phyloP scores from a whole-genome alignment of 2,797 vertebrate genomes.

The Ctenochaetus hawaiiensis region DNA sequence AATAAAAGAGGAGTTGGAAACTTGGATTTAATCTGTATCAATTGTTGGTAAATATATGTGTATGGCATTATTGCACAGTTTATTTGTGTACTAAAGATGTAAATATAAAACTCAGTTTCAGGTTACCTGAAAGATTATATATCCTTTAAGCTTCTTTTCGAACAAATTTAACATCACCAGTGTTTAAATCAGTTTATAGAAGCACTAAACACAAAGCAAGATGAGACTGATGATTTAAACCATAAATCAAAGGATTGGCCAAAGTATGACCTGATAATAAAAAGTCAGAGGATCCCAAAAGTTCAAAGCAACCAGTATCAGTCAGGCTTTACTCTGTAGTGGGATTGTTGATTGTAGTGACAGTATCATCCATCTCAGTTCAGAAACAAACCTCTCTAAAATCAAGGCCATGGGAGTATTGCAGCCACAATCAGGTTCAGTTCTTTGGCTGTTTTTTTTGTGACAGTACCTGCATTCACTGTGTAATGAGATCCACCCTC shows the following conservation, averaged over 20 bases:
- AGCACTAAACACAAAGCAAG: too few species aligned
- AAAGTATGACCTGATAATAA: not conserved
- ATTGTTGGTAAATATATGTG: too few species aligned
- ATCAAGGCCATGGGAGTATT: not conserved
- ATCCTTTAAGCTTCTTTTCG: too few species aligned
- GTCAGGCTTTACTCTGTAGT: not conserved
- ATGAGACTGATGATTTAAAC: not conserved
- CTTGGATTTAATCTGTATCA: too few species aligned
- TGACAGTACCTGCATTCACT: constrained; percentile 24
- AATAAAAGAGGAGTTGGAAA: too few species aligned
- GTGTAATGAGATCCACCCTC: constrained; percentile 43
- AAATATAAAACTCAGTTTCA: too few species aligned
- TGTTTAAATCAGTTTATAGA: too few species aligned
- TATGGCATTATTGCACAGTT: too few species aligned
- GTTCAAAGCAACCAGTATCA: not conserved
- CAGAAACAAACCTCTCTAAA: constrained; percentile 14
- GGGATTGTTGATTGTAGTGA: constrained; percentile 14
- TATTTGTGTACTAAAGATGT: too few species aligned
- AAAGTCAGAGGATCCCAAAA: not conserved
- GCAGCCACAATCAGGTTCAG: constrained; percentile 5
- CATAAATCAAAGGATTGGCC: not conserved
- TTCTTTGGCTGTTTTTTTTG: constrained; percentile 25
- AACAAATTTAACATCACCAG: too few species aligned
- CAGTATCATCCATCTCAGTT: constrained; percentile 24
- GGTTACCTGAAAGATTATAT: too few species aligned